Evolutionary conservation across 1,140 invertebrate species (phyloP), one percentile per base, ranked within the genome.

Genomic region (Pseudomyrmex gracilis): DNA sequence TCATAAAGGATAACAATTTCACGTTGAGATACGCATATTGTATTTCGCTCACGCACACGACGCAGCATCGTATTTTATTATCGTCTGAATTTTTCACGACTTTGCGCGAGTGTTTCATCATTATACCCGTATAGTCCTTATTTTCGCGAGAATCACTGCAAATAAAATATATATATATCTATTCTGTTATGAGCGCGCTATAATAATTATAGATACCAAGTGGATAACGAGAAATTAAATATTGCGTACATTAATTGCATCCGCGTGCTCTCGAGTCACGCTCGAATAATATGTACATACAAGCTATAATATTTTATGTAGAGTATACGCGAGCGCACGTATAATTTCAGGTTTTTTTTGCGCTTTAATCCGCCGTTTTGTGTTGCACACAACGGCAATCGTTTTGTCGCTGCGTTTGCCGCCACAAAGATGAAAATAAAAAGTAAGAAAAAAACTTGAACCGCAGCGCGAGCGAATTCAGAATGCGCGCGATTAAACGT

Each of bases 151-250:
- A 53, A 55, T 55, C 57, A 1, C 43, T 24, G 20, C 17, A 17
- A 57, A 57, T 13, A 63, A 68, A 77, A 77, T 77, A 34, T 34
- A 34, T 34, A 7, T 34, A 34, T n/a, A 34, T 34, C 34, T 34
- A 0, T 34, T 4, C 24, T 22, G n/a, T 5, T 13, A 15, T 22
- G 53, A 47, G n/a, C 53, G 43, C 53, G 22, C 34, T 34, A 4
- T 58, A 58, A 80, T 71, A 71, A 80, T 58, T 80, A 71, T 80
- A 71, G 66, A 70, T 80, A 71, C 53, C 7, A 15, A 66, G 2
- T 70, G 22, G 49, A n/a, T 76, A 76, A 76, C 60, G 58, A 80
- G 55, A 45, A 71, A 80, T 80, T 80, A 49, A 80, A 80, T 80
- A 71, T 80, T 24, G 4, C 43, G 12, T 10, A 71, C 66, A 58